Evolutionary conservation across 2,888 invertebrate species (phyloP), one percentile per base, ranked within the genome.

Genomic region (Sympetrum striolatum): DNA sequence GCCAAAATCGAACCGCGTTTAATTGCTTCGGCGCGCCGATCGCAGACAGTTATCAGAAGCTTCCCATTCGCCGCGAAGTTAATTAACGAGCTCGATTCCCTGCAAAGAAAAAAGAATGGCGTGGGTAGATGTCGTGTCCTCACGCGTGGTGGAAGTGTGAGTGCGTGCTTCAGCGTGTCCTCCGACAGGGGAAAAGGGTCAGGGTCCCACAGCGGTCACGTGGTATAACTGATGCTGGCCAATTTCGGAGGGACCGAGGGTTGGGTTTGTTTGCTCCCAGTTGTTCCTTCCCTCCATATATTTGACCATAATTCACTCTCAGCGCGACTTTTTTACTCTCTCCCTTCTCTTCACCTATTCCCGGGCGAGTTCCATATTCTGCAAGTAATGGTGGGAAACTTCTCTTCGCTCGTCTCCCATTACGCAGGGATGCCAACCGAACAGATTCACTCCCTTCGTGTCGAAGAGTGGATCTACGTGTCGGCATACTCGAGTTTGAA

Each of bases 271-370:
- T 14, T 31, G 25, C 31, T 73, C 73, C 73, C 73, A n/a, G n/a
- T 31, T 73, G 22, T 60, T 37, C 37, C 60, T n/a, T 8, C 8
- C 58, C 35, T 3, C 25, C 53, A 73, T 73, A 73, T 31, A 73
- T 73, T n/a, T 37, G 64, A n/a, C 39, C 86, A 64, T 86, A 60
- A 86, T 86, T 86, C 86, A 86, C 86, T 37, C 31, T 12, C 18
- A 18, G 3, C 31, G 5, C 37, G 18, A 58, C 22, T 18, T 60
- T 86, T 58, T 86, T 64, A 58, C 22, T 18, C 37, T 86, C 35
- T 86, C 39, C 64, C n/a, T 39, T 35, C 82, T 35, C 82, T 60
- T 35, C 31, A 18, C 35, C 5, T 35, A 31, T 64, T 14, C 37
- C 22, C 37, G 37, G 6, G 12, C 31, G 86, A 64, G 37, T 31